Evolutionary conservation across 2,797 vertebrate species (phyloP).

Genomic region (Pempheris klunzingeri): DNA sequence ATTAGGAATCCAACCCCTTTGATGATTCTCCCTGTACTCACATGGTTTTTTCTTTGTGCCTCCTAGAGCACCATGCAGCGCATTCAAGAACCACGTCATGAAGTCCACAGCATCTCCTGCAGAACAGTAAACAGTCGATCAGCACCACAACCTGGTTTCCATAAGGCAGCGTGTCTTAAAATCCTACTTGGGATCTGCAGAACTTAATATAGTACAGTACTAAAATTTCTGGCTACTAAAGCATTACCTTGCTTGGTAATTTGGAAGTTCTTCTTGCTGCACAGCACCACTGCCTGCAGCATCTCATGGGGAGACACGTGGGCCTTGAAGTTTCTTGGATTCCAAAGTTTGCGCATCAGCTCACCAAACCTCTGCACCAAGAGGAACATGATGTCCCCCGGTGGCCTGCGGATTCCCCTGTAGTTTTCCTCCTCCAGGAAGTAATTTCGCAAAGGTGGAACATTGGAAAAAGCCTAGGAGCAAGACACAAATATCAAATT

Average conservation of each 20-base stretch:
- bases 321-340: conserved; percentile 97
- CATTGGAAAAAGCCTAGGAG: conserved; percentile 93
- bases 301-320: conserved; percentile 98
- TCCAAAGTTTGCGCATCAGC: conserved; percentile 98
- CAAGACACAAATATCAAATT: not conserved
- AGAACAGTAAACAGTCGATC: conserved; percentile 38
- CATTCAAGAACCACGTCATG: conserved; percentile 97
- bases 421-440: conserved; percentile 98
- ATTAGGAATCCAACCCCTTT: not conserved
- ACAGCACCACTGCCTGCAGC: conserved; percentile 97
- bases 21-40: conserved; percentile 78
- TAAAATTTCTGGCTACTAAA: not conserved
- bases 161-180: not conserved
- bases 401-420: conserved; percentile 90
- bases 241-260: conserved; percentile 95
- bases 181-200: not conserved
- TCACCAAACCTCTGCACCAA: conserved; percentile 97
- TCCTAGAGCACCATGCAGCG: conserved; percentile 93
- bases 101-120: conserved; percentile 97
- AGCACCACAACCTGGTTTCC: not conserved
- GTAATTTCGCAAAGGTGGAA: conserved; percentile 95
- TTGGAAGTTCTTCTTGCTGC: conserved; percentile 99
- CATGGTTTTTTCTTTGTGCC: conserved; percentile 97
- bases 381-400: conserved; percentile 98
- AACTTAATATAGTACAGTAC: not conserved